Base-by-base conservation (phyloP, 2,797 vertebrate species). In the Centropyge bicolor region DNA sequence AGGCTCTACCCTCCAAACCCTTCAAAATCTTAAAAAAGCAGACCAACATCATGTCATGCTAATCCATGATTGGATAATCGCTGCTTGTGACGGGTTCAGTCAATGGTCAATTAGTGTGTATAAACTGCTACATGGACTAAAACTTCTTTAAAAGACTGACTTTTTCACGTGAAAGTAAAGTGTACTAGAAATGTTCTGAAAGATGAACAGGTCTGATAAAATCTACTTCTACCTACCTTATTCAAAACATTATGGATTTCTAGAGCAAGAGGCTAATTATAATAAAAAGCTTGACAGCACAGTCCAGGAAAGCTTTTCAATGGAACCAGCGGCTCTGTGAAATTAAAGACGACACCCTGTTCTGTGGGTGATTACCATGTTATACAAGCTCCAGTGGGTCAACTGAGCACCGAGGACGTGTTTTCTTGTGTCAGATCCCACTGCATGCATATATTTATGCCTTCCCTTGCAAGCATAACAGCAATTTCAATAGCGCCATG, bases 361-460 rank as follows among this genome's bases (percentile, higher is more conserved):
- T 62, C 87, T 78, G 70, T 70, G 43, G 27, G 35, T 51, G 64
- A 84, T 78, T 74, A 83, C 56, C 57, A 49, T 89, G 85, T 88
- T 81, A 73, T 84, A 89, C 82, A 84, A 82, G 82, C 74, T 69
- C 65, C 35, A 45, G 31, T 57, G 73, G 78, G 79, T 84, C 70
- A 76, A 36, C 52, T 72, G 43, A 27, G 59, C 17, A 1, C 54
- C 2, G 16, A 78, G 40, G 41, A 52, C 78, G 76, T 5, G 0
- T 22, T 57, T 77, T 73, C 51, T 75, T 64, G 72, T 81, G 65
- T 86, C 70, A 57, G 78, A 71, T 78, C 83, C 69, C 77, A 65
- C 38, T 1, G 9, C 81, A 86, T 88, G 82, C 80, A 82, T 89
- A 76, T 76, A 87, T 86, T 78, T 76, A 85, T 75, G 73, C 16